A percentile compares a stretch with the other conserved stretches of the same genome.
phyloP scores from a whole-genome alignment of 2,888 invertebrate species.

The Trilocha varians region DNA sequence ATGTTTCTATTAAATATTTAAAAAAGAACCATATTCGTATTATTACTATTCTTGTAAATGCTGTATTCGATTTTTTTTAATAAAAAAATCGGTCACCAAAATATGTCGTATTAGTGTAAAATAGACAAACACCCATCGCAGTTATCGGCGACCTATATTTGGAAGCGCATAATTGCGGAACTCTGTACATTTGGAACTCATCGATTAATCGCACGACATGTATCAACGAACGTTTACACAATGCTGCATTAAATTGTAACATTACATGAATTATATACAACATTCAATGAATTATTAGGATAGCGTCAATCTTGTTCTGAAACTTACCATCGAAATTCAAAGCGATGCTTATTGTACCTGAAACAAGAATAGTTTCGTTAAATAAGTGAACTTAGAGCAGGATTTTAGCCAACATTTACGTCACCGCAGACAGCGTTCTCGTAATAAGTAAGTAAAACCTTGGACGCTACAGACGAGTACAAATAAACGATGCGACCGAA shows the following conservation, averaged over 20 bases:
- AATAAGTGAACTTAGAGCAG: neutral
- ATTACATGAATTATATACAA: no score
- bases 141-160: constrained; percentile 42
- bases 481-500: constrained; percentile 23
- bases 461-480: constrained; percentile 25
- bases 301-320: neutral
- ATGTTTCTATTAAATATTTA: no score
- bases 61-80: neutral
- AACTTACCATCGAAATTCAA: neutral
- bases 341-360: neutral
- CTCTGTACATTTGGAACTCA: constrained; percentile 22
- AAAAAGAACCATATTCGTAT: no score
- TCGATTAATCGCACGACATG: constrained; percentile 3
- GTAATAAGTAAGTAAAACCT: constrained; percentile 26
- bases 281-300: neutral
- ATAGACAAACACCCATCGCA: constrained; percentile 18
- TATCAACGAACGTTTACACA: neutral
- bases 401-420: constrained; percentile 6
- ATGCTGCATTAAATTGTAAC: no score
- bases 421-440: constrained; percentile 17
- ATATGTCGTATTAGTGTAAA: neutral
- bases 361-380: neutral
- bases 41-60: no score
- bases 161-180: constrained; percentile 35
- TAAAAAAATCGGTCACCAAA: neutral